Evolutionary conservation across 2,888 invertebrate genomes (phyloP).

Genomic region (Drosophila paramelanica): DNA sequence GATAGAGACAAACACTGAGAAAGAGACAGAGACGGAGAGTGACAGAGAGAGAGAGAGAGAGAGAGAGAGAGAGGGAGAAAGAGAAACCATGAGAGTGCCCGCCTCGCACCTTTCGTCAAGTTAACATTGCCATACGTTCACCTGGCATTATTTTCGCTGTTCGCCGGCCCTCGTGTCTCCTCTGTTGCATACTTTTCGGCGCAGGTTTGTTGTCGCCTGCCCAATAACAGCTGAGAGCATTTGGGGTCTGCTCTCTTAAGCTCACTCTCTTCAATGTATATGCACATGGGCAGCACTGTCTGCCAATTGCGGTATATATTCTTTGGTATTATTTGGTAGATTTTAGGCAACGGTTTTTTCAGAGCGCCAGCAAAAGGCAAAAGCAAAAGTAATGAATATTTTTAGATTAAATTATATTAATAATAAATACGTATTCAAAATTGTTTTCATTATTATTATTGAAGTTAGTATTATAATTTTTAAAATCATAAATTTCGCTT

Average conservation of each 20-base stretch:
- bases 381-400: too few species aligned
- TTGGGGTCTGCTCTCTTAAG: slow-evolving; percentile 23
- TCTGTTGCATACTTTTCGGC: slow-evolving; percentile 32
- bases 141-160: slow-evolving; percentile 38
- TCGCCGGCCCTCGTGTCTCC: slow-evolving; percentile 17
- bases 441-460: background rate
- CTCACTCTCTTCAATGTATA: slow-evolving; percentile 17
- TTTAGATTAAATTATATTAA: background rate
- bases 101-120: slow-evolving; percentile 61
- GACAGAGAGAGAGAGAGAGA: background rate
- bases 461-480: too few species aligned
- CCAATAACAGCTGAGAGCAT: slow-evolving; percentile 22
- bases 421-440: background rate
- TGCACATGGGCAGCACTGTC: slow-evolving; percentile 46
- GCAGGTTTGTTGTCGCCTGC: slow-evolving; percentile 40
- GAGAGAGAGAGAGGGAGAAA: background rate
- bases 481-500: too few species aligned
- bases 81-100: slow-evolving; percentile 1
- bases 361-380: too few species aligned
- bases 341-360: background rate
- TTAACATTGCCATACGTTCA: slow-evolving; percentile 50
- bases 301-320: slow-evolving; percentile 9
- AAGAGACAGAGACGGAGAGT: background rate
- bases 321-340: slow-evolving; percentile 23
- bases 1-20: slow-evolving; percentile 2